phyloP scores from a whole-genome alignment of 2,113 vertebrate genomes.

The Solenodon paradoxus region DNA sequence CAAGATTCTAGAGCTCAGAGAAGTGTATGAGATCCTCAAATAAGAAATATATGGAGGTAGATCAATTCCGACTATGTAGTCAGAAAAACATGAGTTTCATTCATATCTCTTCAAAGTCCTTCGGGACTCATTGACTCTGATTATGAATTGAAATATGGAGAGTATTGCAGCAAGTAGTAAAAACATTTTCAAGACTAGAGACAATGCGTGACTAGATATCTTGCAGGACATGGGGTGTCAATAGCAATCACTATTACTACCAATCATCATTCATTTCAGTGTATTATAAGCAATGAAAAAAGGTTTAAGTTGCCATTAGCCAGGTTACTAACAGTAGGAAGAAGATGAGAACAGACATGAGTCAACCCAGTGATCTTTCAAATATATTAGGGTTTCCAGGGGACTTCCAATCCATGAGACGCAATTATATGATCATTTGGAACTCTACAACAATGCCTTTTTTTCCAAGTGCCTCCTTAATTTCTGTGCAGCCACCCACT shows the following conservation, averaged over 20 bases:
- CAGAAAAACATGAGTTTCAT: neutral
- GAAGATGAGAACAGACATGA: neutral
- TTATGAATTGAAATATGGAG: neutral
- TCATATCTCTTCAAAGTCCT: neutral
- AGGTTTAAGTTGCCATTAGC: too few species aligned
- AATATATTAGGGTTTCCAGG: neutral
- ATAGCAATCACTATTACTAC: neutral
- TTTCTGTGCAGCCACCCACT: neutral
- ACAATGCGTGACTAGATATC: neutral
- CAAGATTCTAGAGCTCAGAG: neutral
- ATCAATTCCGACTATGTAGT: neutral
- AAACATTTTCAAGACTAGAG: neutral
- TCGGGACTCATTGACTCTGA: neutral
- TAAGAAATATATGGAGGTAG: neutral
- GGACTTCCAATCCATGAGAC: neutral
- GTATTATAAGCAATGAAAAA: neutral
- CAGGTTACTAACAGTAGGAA: neutral
- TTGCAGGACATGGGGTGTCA: neutral
- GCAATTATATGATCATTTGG: neutral
- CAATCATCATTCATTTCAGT: neutral
- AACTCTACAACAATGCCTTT: neutral
- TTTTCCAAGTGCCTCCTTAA: neutral
- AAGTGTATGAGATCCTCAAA: neutral
- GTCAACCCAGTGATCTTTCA: neutral
- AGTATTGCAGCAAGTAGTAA: neutral